A percentile compares a stretch with the other conserved stretches of the same genome.
phyloP scores from a whole-genome alignment of 2,797 vertebrate species.

The Acrocephalus scirpaceus region DNA sequence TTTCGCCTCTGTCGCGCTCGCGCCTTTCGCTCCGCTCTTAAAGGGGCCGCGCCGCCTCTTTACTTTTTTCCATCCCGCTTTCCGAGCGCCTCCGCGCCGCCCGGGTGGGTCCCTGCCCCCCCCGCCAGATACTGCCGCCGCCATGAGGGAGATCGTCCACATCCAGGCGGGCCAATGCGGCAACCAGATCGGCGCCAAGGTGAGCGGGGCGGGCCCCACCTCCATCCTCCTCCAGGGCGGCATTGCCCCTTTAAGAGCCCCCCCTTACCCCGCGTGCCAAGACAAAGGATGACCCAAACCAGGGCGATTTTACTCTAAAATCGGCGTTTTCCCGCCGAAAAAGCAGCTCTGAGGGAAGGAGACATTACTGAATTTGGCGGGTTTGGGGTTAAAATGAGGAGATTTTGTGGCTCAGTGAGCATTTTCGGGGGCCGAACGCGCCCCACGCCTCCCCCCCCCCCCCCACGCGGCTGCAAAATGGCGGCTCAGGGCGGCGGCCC shows the following conservation, averaged over 20 bases:
- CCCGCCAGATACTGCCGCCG: background rate
- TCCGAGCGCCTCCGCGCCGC: background rate
- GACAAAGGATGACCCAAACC: background rate
- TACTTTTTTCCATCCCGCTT: rapidly evolving
- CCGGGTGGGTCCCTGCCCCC: background rate
- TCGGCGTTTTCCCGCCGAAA: background rate
- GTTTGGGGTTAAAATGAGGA: too few relatives aligned
- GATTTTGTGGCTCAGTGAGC: background rate
- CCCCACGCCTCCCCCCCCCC: too few relatives aligned
- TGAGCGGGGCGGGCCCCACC: background rate
- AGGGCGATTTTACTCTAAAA: background rate
- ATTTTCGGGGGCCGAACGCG: background rate
- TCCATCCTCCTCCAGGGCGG: background rate
- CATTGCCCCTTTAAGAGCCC: background rate
- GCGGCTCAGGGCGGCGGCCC: background rate
- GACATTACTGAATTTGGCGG: background rate
- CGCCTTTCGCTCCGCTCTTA: rapidly evolving
- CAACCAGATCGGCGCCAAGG: background rate
- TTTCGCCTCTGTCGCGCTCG: background rate
- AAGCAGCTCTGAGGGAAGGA: rapidly evolving
- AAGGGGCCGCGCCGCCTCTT: background rate
- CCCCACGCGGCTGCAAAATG: background rate
- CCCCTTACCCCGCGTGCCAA: too few relatives aligned
- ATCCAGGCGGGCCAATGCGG: background rate
- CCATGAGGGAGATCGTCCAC: background rate